These are phyloP conservation scores for Chromobotia macracanthus DNA, from an alignment of 2,797 vertebrate species.

Conservation along the genomic window DNA sequence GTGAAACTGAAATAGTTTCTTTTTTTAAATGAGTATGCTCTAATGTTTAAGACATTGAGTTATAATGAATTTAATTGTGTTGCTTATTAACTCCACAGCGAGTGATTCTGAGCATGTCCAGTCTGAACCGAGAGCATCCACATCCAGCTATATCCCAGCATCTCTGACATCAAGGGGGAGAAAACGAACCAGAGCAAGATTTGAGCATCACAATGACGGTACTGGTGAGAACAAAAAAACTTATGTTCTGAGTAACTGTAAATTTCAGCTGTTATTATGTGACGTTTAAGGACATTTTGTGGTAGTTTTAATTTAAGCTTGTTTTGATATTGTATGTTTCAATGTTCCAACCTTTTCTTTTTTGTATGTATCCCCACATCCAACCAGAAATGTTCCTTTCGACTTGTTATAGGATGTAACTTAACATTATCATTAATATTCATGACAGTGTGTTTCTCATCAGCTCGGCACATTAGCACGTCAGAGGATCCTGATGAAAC, in stretches of 20 bases:
- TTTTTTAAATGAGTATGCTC: too few relatives aligned
- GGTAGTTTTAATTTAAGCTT: background rate
- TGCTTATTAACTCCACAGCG: constrained; percentile 46
- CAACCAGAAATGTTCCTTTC: too few relatives aligned
- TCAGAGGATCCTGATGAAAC: constrained; percentile 54
- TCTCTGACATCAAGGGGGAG: background rate
- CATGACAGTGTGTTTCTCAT: background rate
- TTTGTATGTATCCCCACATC: too few relatives aligned
- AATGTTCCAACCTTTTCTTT: too few relatives aligned
- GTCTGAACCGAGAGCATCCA: constrained; percentile 16
- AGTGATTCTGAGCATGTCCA: constrained; percentile 46
- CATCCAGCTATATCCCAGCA: constrained; percentile 62
- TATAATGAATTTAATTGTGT: background rate
- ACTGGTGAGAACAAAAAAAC: constrained; percentile 70
- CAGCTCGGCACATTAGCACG: constrained; percentile 52
- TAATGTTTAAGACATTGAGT: too few relatives aligned
- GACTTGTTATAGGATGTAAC: too few relatives aligned
- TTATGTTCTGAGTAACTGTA: background rate
- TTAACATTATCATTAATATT: too few relatives aligned
- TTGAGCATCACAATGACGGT: constrained; percentile 59
- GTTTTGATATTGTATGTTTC: too few relatives aligned
- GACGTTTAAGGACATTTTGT: background rate
- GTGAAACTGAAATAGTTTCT: too few relatives aligned
- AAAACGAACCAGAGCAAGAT: background rate
- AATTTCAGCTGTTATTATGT: background rate